Percentiles rank a stretch among this genome's conserved stretches.
Conservation (phyloP, 2,113 vertebrate genomes). For the Sakesphorus luctuosus region DNA sequence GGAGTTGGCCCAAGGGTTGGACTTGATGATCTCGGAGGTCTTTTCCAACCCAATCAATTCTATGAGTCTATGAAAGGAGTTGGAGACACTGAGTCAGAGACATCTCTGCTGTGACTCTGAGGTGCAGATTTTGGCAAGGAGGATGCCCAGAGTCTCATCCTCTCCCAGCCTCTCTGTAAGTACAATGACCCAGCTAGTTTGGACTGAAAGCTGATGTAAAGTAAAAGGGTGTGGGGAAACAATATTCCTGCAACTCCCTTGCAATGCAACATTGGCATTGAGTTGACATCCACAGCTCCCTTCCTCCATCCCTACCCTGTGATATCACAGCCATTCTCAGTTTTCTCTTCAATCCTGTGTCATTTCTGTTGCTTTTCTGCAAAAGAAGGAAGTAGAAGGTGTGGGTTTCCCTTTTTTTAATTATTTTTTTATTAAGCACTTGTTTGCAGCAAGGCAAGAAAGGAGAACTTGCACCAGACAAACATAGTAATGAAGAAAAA, state of each 20-base stretch:
- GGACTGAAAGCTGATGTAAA: neutral
- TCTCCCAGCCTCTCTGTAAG: neutral
- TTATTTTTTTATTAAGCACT: neutral
- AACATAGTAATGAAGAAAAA: neutral
- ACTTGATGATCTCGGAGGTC: no score
- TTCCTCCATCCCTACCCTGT: neutral
- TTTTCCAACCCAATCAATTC: no score
- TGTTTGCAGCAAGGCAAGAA: neutral
- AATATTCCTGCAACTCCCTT: neutral
- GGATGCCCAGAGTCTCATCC: neutral
- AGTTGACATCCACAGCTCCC: neutral
- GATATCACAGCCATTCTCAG: neutral
- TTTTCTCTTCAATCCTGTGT: neutral
- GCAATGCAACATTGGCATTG: accelerated
- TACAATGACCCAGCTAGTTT: neutral
- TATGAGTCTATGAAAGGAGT: neutral
- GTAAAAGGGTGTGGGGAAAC: accelerated
- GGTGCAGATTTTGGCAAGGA: neutral
- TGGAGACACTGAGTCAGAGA: neutral
- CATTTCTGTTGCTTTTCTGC: neutral
- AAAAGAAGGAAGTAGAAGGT: neutral
- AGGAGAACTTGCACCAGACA: neutral
- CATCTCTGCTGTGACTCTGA: neutral
- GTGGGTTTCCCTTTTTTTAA: neutral
- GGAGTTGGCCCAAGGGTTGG: no score